Conservation (phyloP, 2,797 vertebrate species). For the Malurus splendens region DNA sequence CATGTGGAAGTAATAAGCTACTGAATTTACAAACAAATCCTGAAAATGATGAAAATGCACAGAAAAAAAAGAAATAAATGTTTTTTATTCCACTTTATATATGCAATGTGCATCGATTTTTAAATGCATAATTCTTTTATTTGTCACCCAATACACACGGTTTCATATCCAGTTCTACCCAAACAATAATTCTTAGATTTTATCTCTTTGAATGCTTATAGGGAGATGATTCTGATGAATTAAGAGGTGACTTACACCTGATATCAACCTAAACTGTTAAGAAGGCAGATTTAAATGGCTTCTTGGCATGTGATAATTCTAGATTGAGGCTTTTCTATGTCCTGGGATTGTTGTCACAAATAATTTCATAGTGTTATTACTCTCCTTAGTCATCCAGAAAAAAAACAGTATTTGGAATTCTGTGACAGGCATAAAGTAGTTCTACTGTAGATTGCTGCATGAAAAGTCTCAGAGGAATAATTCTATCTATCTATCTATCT, state of each 20-base stretch:
- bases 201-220: background rate
- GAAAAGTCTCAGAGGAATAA: background rate
- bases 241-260: background rate
- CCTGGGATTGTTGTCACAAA: background rate
- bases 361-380: background rate
- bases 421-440: background rate
- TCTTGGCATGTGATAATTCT: background rate
- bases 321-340: background rate
- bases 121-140: background rate
- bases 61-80: fast-evolving
- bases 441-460: background rate
- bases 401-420: background rate
- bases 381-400: background rate
- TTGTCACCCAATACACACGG: background rate
- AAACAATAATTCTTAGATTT: background rate
- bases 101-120: background rate
- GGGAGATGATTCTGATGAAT: background rate
- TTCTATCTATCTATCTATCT: background rate
- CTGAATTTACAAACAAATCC: background rate
- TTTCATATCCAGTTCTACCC: background rate
- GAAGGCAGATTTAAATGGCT: background rate
- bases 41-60: background rate
- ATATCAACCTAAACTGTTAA: background rate
- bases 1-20: constrained; percentile 29
- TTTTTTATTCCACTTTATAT: background rate